Conservation (phyloP, 2,888 invertebrate species). For the Frankliniella intonsa region DNA sequence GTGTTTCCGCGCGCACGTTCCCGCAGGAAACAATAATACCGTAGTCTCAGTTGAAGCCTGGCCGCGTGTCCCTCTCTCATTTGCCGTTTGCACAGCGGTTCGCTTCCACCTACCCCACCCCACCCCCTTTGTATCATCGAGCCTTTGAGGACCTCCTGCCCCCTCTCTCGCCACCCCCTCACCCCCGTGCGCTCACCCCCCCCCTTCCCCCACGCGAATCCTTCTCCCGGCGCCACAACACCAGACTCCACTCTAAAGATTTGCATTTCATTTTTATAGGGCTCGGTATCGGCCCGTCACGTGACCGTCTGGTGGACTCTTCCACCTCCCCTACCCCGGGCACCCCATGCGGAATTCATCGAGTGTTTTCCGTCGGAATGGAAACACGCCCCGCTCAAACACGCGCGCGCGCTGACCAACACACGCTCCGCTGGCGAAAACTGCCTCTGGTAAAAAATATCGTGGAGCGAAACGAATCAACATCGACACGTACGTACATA, state of each 20-base stretch:
- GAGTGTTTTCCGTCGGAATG: neutral
- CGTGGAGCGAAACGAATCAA: neutral
- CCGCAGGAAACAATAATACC: too few relatives aligned
- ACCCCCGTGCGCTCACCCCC: neutral
- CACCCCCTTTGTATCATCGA: too few relatives aligned
- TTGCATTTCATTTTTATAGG: neutral
- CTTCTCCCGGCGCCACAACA: neutral
- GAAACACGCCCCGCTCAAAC: neutral
- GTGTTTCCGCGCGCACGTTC: too few relatives aligned
- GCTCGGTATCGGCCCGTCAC: neutral
- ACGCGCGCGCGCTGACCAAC: too few relatives aligned
- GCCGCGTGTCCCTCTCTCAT: too few relatives aligned
- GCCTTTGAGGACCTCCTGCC: neutral
- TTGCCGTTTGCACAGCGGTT: too few relatives aligned
- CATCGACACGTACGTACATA: neutral
- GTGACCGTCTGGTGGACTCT: neutral
- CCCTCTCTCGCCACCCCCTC: neutral
- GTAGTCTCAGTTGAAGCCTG: too few relatives aligned
- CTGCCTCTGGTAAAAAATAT: neutral
- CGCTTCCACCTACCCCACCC: too few relatives aligned
- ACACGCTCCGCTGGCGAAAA: neutral
- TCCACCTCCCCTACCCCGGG: neutral
- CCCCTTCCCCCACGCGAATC: neutral
- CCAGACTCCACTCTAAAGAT: constrained; percentile 18
- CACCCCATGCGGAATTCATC: too few relatives aligned